Evolutionary conservation across 2,888 invertebrate species (phyloP), one percentile per base, ranked within the genome.

Genomic region (Glaucopsyche alexis): DNA sequence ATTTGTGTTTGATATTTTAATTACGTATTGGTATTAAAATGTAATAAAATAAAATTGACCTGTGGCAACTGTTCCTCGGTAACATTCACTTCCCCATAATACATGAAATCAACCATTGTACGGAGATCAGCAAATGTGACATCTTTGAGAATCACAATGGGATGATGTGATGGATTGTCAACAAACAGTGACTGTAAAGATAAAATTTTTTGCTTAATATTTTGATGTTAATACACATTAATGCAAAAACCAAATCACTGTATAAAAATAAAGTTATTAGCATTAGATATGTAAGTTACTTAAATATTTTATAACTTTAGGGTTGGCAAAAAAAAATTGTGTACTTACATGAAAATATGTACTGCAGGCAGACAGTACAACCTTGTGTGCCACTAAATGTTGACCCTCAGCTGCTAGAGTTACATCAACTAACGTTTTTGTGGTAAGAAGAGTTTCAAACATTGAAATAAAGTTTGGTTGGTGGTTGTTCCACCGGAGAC

Each of bases 91-190:
- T 97, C 97, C 0, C 98, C 98, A 81, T 96, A 96, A 85, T 98
- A 98, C 96, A 98, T 98, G 84, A 98, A 98, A 83, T 97, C 97
- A 11, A 98, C 97, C 94, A 98, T 96, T 45, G 96, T 96, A 83
- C 96, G 96, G 74, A 98, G 94, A 87, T 98, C 97, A 71, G 95
- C 94, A 83, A 96, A 97, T 81, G 96, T 96, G 11, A 98, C 96
- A 93, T 98, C 97, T 87, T 97, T 98, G 69, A 98, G 90, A 81
- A 98, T 97, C 71, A 98, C 97, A 81, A 98, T 97, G 7, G 98
- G 97, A 89, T 98, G 97, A 80, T 96, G 95, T 83, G 97, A 97
- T 11, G 97, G 97, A 90, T 97, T 97, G 77, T 96, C 95, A 55
- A 96, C 95, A 83, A 98, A 98, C 73, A 98, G 86, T 8, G 96